A percentile compares a stretch with the other conserved stretches of the same genome.
These are phyloP conservation scores for Drosophila anceps DNA, from an alignment of 2,888 invertebrate genomes.

Conservation along the genomic window DNA sequence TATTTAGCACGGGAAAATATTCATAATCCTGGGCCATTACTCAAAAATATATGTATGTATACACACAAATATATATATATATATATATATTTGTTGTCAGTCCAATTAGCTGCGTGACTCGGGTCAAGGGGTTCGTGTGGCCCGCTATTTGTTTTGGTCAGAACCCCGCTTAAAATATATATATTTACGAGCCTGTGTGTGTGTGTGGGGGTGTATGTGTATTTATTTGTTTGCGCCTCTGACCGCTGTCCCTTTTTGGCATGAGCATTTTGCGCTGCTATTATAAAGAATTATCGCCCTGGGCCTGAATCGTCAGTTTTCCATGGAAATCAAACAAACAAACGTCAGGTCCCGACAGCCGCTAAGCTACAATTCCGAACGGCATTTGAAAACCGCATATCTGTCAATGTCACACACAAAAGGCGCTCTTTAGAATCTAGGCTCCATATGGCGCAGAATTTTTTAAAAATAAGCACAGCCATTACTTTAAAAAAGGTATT, in stretches of 20 bases:
- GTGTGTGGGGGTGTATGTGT: slow-evolving; percentile 14
- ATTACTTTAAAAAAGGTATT: background rate
- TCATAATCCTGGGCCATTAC: slow-evolving; percentile 77
- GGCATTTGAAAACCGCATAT: slow-evolving; percentile 28
- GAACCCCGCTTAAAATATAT: slow-evolving; percentile 23
- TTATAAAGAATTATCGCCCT: slow-evolving; percentile 77
- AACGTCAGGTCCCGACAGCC: slow-evolving; percentile 48
- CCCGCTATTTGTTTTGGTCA: slow-evolving; percentile 76
- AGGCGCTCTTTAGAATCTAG: background rate
- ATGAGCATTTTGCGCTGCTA: slow-evolving; percentile 68
- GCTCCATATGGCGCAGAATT: background rate
- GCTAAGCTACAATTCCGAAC: slow-evolving; percentile 20
- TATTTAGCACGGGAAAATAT: slow-evolving; percentile 61
- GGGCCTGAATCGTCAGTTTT: slow-evolving; percentile 43
- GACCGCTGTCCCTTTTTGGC: slow-evolving; percentile 52
- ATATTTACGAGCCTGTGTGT: background rate
- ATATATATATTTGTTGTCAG: slow-evolving; percentile 69
- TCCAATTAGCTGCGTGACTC: slow-evolving; percentile 81
- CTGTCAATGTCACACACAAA: slow-evolving; percentile 22
- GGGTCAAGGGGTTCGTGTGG: slow-evolving; percentile 75
- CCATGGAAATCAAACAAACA: slow-evolving; percentile 76
- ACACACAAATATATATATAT: background rate
- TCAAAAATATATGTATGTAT: slow-evolving; percentile 62
- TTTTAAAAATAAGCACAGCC: background rate
- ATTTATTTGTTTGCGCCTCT: slow-evolving; percentile 46